Evolutionary conservation across 2,797 vertebrate genomes (phyloP).

Genomic region (Toxotes lorentzi): DNA sequence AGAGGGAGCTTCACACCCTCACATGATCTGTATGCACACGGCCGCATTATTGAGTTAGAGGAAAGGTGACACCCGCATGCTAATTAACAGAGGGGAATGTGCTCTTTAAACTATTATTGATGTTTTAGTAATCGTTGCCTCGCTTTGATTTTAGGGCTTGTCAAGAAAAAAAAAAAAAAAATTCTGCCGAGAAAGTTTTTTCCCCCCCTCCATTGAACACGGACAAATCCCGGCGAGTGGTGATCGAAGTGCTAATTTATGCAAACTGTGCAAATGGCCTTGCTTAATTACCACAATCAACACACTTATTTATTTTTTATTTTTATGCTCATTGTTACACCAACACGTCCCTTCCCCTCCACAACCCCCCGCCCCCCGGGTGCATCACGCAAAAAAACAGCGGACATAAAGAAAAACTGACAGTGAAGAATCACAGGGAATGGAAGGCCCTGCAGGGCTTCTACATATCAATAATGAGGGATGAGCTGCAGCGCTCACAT

Average conservation of each 20-base stretch:
- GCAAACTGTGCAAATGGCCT: conserved; percentile 75
- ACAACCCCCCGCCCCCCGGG: conserved; percentile 28
- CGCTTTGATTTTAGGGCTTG: conserved; percentile 75
- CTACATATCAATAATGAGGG: conserved; percentile 59
- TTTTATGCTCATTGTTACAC: conserved; percentile 10
- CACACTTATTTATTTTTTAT: conserved; percentile 31
- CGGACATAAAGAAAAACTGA: conserved; percentile 51
- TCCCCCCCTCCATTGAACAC: conserved; percentile 11
- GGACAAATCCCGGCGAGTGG: conserved; percentile 76
- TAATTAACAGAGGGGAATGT: conserved; percentile 57
- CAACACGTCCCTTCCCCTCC: conserved; percentile 13
- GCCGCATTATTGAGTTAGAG: conserved; percentile 34
- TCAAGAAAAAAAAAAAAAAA: conserved; percentile 53
- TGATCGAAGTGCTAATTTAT: conserved; percentile 83
- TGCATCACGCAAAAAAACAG: conserved; percentile 39
- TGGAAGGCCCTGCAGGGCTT: conserved; percentile 21
- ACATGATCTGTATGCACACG: conserved; percentile 44
- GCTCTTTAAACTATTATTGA: conserved; percentile 78
- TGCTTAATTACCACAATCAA: conserved; percentile 85
- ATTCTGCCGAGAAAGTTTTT: conserved; percentile 53
- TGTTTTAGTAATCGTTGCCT: conserved; percentile 63
- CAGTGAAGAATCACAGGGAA: conserved; percentile 45
- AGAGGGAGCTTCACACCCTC: conserved; percentile 22
- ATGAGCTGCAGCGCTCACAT: conserved; percentile 50
- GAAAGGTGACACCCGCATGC: conserved; percentile 56